Evolutionary conservation across 2,888 invertebrate species (phyloP).

Genomic region (Ormyrus nitidulus): DNA sequence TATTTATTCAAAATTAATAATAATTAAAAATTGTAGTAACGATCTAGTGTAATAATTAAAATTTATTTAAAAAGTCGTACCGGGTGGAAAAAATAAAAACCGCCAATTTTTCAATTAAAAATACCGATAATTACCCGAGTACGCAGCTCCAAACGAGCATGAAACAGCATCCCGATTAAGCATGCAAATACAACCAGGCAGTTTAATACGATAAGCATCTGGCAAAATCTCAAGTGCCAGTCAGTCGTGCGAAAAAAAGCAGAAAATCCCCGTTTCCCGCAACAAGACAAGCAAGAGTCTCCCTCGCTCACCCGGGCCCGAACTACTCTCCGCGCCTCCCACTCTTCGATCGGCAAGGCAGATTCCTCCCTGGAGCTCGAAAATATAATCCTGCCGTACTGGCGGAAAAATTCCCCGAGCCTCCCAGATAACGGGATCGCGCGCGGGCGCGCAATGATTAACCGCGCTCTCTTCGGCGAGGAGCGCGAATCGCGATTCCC

Average conservation of each 20-base stretch:
- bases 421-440: slow-evolving; percentile 14
- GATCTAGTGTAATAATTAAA: no score
- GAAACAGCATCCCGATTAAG: not conserved
- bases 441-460: slow-evolving; percentile 17
- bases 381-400: not conserved
- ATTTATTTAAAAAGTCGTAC: no score
- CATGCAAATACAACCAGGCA: slow-evolving; percentile 11
- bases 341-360: slow-evolving; percentile 60
- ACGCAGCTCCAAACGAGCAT: not conserved
- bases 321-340: not conserved
- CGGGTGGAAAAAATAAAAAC: no score
- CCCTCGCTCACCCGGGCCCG: slow-evolving; percentile 56
- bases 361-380: slow-evolving; percentile 47
- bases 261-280: not conserved
- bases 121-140: not conserved
- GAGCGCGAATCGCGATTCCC: slow-evolving; percentile 8
- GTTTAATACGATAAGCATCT: no score
- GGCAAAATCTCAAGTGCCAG: no score
- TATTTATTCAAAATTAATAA: no score
- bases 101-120: no score
- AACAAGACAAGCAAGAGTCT: slow-evolving; percentile 64
- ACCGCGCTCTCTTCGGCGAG: not conserved
- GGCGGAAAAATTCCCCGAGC: not conserved
- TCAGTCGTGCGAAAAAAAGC: not conserved
- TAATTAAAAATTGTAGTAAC: no score